A percentile compares a stretch with the other conserved stretches of the same genome.
phyloP scores from a whole-genome alignment of 2,888 invertebrate species.

The Molanna angustata region DNA sequence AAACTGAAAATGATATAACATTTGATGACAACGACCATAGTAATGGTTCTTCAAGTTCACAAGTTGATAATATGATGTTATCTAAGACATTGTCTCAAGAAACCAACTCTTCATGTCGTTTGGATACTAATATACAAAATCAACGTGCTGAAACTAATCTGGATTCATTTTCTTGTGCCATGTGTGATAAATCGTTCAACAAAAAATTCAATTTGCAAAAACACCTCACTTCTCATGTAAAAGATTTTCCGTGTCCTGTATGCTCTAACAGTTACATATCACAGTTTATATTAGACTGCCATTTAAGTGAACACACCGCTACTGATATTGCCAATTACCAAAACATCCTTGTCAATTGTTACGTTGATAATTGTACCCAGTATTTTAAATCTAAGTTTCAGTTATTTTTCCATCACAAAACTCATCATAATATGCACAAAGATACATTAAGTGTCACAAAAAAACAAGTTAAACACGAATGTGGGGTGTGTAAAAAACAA shows the following conservation, averaged over 20 bases:
- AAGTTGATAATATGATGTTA: too few relatives aligned
- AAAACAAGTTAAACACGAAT: slow-evolving; percentile 29
- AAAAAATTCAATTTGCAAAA: slow-evolving; percentile 32
- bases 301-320: slow-evolving; percentile 29
- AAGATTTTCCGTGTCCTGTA: slow-evolving; percentile 33
- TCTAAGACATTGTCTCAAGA: too few relatives aligned
- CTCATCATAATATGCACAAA: slow-evolving; percentile 25
- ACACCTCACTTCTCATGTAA: slow-evolving; percentile 33
- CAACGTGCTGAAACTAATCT: too few relatives aligned
- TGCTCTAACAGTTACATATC: slow-evolving; percentile 35
- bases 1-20: too few relatives aligned
- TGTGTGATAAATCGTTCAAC: slow-evolving; percentile 34
- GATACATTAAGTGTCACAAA: slow-evolving; percentile 29
- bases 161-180: too few relatives aligned
- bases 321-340: not conserved
- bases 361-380: slow-evolving; percentile 28
- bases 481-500: slow-evolving; percentile 34
- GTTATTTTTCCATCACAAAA: slow-evolving; percentile 32
- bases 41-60: too few relatives aligned
- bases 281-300: slow-evolving; percentile 32
- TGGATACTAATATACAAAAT: too few relatives aligned
- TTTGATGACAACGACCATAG: too few relatives aligned
- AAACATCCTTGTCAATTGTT: slow-evolving; percentile 25
- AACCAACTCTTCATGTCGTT: too few relatives aligned
- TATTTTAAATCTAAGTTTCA: slow-evolving; percentile 33